phyloP scores from a whole-genome alignment of 2,888 invertebrate genomes.

The Perizoma affinitatum region DNA sequence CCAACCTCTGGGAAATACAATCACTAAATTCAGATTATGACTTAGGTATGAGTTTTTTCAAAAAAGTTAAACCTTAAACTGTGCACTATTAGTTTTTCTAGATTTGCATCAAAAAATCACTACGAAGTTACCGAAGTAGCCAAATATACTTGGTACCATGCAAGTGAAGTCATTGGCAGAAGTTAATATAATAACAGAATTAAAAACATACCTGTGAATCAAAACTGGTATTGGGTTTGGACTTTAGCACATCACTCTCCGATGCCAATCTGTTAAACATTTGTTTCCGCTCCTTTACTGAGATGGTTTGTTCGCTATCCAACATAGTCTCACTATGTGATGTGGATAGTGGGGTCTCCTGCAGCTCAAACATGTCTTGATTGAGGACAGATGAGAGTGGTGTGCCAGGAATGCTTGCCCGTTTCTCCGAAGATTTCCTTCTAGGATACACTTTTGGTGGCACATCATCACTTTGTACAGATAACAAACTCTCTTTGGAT shows the following conservation, averaged over 20 bases:
- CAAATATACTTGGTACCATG: neutral
- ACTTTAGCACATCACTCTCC: slow-evolving; percentile 87
- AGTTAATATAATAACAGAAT: slow-evolving; percentile 32
- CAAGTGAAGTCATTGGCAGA: neutral
- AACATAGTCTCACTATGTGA: slow-evolving; percentile 73
- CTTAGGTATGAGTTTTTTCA: too few relatives aligned
- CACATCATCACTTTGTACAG: slow-evolving; percentile 52
- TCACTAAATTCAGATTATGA: too few relatives aligned
- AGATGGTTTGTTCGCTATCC: slow-evolving; percentile 87
- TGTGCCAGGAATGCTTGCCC: slow-evolving; percentile 46
- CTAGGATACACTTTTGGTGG: slow-evolving; percentile 68
- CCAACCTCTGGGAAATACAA: too few relatives aligned
- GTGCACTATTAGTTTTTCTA: too few relatives aligned
- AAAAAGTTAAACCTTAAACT: too few relatives aligned
- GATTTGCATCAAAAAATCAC: too few relatives aligned
- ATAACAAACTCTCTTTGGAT: slow-evolving; percentile 54
- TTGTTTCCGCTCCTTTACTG: slow-evolving; percentile 96
- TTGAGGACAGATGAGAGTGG: slow-evolving; percentile 54
- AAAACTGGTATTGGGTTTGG: slow-evolving; percentile 58
- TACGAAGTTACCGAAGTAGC: too few relatives aligned
- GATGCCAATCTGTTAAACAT: slow-evolving; percentile 97
- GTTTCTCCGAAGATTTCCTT: slow-evolving; percentile 62
- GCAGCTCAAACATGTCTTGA: slow-evolving; percentile 51
- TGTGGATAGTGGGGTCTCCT: slow-evolving; percentile 54
- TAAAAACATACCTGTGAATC: slow-evolving; percentile 85